phyloP scores from a whole-genome alignment of 2,797 vertebrate species.

The Acanthis flammea region DNA sequence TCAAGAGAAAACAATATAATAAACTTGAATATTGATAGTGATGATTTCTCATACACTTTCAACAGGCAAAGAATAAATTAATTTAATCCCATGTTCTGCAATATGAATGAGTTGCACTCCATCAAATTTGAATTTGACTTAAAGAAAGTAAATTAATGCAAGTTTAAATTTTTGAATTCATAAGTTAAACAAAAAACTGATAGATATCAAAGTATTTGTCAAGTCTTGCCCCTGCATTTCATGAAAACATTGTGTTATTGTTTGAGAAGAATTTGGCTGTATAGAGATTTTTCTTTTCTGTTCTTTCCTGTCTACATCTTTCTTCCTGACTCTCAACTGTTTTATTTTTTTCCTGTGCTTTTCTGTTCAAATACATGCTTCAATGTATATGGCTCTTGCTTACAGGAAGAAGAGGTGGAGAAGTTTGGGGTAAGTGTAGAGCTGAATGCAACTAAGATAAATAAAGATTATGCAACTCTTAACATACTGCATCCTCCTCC shows the following conservation, averaged over 20 bases:
- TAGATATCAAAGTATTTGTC: constrained; percentile 29
- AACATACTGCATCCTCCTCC: constrained; percentile 79
- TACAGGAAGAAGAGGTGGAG: constrained; percentile 99
- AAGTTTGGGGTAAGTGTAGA: constrained; percentile 98
- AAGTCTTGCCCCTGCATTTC: constrained; percentile 47
- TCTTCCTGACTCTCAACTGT: constrained; percentile 77
- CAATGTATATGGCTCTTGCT: constrained; percentile 96
- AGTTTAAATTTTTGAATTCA: not conserved
- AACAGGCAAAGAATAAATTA: not conserved
- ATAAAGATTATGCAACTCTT: constrained; percentile 73
- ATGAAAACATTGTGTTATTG: constrained; percentile 62
- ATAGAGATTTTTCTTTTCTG: constrained; percentile 70
- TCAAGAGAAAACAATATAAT: not conserved
- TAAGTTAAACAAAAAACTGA: constrained; percentile 15
- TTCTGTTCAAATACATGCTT: constrained; percentile 89
- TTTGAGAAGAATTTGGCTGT: constrained; percentile 67
- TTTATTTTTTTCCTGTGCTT: constrained; percentile 81
- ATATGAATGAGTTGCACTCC: not conserved
- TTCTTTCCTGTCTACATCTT: constrained; percentile 77
- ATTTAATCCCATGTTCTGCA: not conserved
- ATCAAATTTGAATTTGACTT: not conserved
- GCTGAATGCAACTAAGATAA: constrained; percentile 74
- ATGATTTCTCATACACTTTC: not conserved
- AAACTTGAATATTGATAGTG: not conserved
- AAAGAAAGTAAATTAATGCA: not conserved